phyloP scores from a whole-genome alignment of 2,888 invertebrate species.

The Sphaerophoria rueppellii region DNA sequence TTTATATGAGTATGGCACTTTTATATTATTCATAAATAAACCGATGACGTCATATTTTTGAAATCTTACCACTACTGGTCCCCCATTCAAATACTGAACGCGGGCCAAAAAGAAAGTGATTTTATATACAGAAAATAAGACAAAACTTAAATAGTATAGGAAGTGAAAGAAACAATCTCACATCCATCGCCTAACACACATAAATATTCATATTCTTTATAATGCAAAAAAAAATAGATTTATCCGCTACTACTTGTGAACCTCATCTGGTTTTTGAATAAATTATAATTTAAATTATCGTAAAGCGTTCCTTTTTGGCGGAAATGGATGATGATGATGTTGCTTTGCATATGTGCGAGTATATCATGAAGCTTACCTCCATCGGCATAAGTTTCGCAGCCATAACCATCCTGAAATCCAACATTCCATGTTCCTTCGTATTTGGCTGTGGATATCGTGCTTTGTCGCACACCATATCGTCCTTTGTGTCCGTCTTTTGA shows the following conservation, averaged over 20 bases:
- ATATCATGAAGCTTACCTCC: slow-evolving; percentile 93
- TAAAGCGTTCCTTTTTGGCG: neutral
- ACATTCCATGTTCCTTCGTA: slow-evolving; percentile 99
- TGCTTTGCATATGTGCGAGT: neutral
- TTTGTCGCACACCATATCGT: slow-evolving; percentile 98
- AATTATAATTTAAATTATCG: slow-evolving; percentile 3
- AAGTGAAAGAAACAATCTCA: slow-evolving; percentile 13
- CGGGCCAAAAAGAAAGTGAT: slow-evolving; percentile 63
- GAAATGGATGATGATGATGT: neutral
- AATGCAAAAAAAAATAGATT: neutral
- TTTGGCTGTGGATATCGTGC: slow-evolving; percentile 96
- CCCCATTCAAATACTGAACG: slow-evolving; percentile 58
- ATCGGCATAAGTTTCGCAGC: slow-evolving; percentile 99
- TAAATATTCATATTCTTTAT: neutral
- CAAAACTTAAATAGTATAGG: slow-evolving; percentile 40
- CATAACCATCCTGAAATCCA: slow-evolving; percentile 99
- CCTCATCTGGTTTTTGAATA: slow-evolving; percentile 9
- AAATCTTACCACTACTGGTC: slow-evolving; percentile 45
- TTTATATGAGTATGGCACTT: slow-evolving; percentile 48
- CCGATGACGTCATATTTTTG: slow-evolving; percentile 60
- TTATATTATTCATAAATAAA: slow-evolving; percentile 57
- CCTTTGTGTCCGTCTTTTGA: slow-evolving; percentile 98
- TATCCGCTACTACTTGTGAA: neutral
- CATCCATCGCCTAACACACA: neutral
- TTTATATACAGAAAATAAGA: slow-evolving; percentile 34